A percentile compares a stretch with the other conserved stretches of the same genome.
Conservation (phyloP, 2,888 invertebrate species). For the Agonum fuliginosum region DNA sequence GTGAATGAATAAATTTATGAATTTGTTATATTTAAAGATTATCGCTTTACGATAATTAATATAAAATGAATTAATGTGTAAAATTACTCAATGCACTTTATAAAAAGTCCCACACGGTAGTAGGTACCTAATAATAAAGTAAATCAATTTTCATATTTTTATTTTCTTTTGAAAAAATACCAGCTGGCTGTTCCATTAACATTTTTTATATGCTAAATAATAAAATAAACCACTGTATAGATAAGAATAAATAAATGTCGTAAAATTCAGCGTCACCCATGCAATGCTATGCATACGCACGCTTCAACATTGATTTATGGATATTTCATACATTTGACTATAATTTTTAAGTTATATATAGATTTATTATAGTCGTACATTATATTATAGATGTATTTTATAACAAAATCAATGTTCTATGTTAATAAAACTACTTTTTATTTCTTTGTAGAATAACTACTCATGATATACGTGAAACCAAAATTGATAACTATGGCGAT, state of each 20-base stretch:
- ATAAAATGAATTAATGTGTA: not conserved
- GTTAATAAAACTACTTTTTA: not conserved
- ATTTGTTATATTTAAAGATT: no score
- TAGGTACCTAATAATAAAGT: not conserved
- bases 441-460: constrained; percentile 60
- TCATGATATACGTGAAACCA: constrained; percentile 76
- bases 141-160: constrained; percentile 6
- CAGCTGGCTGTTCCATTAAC: constrained; percentile 31
- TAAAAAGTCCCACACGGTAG: not conserved
- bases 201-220: constrained; percentile 32
- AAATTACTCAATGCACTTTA: not conserved
- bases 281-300: constrained; percentile 30
- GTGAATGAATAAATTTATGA: no score
- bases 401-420: not conserved
- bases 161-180: not conserved
- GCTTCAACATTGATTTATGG: constrained; percentile 32
- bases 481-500: constrained; percentile 76
- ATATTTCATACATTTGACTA: constrained; percentile 21
- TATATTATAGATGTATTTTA: not conserved
- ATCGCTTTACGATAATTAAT: not conserved
- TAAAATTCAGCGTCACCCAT: constrained; percentile 1
- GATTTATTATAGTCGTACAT: not conserved
- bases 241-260: constrained; percentile 25
- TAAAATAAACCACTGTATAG: constrained; percentile 6
- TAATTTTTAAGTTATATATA: constrained; percentile 29